Evolutionary conservation across 2,113 vertebrate species (phyloP).

Genomic region (rabbit (Oryctolagus cuniculus)): mOryCun1.1 NC_091434.1:68280501-68281000

Average conservation of each 20-base stretch:
- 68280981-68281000: slow-evolving; percentile 28
- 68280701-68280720: slow-evolving; percentile 55
- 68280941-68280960: background rate
- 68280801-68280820: slow-evolving; percentile 62
- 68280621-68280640: slow-evolving; percentile 8
- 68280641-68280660: slow-evolving; percentile 43
- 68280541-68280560: background rate
- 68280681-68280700: slow-evolving; percentile 13
- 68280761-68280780: slow-evolving; percentile 53
- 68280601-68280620: slow-evolving; percentile 33
- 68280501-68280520: background rate
- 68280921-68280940: slow-evolving; percentile 3
- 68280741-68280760: slow-evolving; percentile 11
- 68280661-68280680: background rate
- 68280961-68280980: background rate
- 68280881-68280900: slow-evolving; percentile 74
- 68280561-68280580: slow-evolving; percentile 10
- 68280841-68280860: slow-evolving; percentile 76
- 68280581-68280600: slow-evolving; percentile 46
- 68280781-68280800: slow-evolving; percentile 45
- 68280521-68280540: background rate
- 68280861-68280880: slow-evolving; percentile 63
- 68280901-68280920: slow-evolving; percentile 47
- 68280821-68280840: slow-evolving; percentile 57
- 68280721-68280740: background rate